Percentiles rank a stretch among this genome's conserved stretches.
These are phyloP conservation scores for Maniola hyperantus DNA, from an alignment of 2,888 invertebrate genomes.

Conservation along the genomic window DNA sequence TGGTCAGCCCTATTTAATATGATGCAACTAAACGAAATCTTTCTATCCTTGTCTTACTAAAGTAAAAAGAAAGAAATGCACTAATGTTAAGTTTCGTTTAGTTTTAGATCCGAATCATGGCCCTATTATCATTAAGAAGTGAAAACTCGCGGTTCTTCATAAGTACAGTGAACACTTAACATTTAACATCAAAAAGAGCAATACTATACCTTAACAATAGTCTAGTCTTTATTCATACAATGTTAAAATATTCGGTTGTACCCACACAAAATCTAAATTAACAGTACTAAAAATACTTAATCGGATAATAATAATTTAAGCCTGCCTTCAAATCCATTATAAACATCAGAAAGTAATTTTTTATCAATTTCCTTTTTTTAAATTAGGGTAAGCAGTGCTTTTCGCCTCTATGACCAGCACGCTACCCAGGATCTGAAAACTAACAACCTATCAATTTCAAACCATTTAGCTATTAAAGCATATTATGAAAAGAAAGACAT, in stretches of 20 bases:
- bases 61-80: neutral
- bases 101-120: neutral
- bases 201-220: slow-evolving; percentile 26
- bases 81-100: neutral
- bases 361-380: too few species aligned
- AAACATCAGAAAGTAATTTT: too few species aligned
- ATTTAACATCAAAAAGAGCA: slow-evolving; percentile 25
- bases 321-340: too few species aligned
- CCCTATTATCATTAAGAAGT: slow-evolving; percentile 22
- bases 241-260: slow-evolving; percentile 7
- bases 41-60: neutral
- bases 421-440: too few species aligned
- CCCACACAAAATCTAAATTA: neutral
- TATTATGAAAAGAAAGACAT: too few species aligned
- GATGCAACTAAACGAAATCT: too few species aligned
- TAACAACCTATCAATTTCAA: too few species aligned
- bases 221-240: slow-evolving; percentile 23
- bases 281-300: neutral
- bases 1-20: too few species aligned
- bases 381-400: too few species aligned
- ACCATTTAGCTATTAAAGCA: too few species aligned
- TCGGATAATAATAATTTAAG: too few species aligned
- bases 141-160: slow-evolving; percentile 32
- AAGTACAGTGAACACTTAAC: slow-evolving; percentile 37
- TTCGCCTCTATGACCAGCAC: too few species aligned